These are phyloP conservation scores for Argentina silus DNA, from an alignment of 2,797 vertebrate genomes.

Conservation along the genomic window DNA sequence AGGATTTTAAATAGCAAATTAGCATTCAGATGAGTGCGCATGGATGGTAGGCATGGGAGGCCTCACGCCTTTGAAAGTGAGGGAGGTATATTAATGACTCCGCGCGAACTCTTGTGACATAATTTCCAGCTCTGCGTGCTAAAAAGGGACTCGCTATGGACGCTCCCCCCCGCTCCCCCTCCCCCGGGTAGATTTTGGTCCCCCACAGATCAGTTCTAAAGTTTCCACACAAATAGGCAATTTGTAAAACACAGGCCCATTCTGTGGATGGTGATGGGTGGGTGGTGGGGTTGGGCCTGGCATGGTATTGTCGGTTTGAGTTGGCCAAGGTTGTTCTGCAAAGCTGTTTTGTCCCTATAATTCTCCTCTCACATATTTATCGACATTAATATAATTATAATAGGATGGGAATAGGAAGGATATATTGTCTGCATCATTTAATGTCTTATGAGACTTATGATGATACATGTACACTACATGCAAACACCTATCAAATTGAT, in stretches of 20 bases:
- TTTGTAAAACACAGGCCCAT: conserved; percentile 18
- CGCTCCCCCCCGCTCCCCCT: background rate
- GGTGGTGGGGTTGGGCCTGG: background rate
- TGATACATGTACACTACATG: too few relatives aligned
- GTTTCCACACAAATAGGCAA: conserved; percentile 39
- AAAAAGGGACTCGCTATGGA: conserved; percentile 65
- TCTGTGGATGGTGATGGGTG: conserved; percentile 8
- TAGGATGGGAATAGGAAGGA: too few relatives aligned
- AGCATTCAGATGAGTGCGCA: conserved; percentile 92
- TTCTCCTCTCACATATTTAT: too few relatives aligned
- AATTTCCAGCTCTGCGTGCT: conserved; percentile 54
- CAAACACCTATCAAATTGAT: background rate
- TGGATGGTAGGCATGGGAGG: conserved; percentile 44
- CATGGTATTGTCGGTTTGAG: background rate
- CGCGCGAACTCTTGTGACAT: conserved; percentile 61
- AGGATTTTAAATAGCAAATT: conserved; percentile 97
- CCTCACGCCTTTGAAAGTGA: conserved; percentile 86
- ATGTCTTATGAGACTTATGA: too few relatives aligned
- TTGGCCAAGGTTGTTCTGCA: background rate
- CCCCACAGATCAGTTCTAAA: conserved; percentile 33
- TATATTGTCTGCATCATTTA: too few relatives aligned
- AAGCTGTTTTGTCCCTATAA: background rate
- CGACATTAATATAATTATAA: too few relatives aligned
- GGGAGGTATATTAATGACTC: conserved; percentile 85
- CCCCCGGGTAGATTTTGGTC: conserved; percentile 51